Conservation (phyloP, 2,888 invertebrate genomes). For the Bugulina stolonifera region DNA sequence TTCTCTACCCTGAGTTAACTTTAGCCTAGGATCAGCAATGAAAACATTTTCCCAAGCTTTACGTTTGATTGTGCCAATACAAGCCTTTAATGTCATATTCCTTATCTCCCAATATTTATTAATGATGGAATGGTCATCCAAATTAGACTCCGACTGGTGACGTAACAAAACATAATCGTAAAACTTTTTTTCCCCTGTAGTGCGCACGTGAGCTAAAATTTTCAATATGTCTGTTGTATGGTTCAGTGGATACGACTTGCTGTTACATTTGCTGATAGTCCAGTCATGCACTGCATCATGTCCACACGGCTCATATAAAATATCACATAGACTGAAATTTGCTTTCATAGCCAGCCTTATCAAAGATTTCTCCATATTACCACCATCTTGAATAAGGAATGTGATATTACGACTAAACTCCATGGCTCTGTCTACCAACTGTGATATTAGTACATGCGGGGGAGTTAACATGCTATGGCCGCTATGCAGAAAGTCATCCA, state of each 20-base stretch:
- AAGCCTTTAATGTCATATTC: neutral
- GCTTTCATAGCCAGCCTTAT: neutral
- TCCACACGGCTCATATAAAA: neutral
- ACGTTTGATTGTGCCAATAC: neutral
- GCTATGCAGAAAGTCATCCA: neutral
- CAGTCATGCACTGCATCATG: neutral
- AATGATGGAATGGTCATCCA: neutral
- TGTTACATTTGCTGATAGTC: slow-evolving; percentile 3
- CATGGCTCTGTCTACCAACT: neutral
- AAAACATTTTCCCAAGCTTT: slow-evolving; percentile 14
- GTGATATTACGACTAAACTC: neutral
- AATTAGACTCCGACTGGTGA: neutral
- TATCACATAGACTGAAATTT: neutral
- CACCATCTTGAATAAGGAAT: neutral
- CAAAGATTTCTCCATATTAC: slow-evolving; percentile 6
- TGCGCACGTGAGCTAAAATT: neutral
- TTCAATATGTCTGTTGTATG: neutral
- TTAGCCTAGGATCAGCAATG: neutral
- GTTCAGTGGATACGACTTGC: neutral
- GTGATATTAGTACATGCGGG: neutral
- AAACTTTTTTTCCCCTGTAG: neutral
- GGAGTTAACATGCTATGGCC: neutral
- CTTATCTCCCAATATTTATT: neutral
- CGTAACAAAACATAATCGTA: neutral
- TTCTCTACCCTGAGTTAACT: neutral